Conservation (phyloP, 1,140 invertebrate species). For the Pogonomyrmex barbatus region DNA sequence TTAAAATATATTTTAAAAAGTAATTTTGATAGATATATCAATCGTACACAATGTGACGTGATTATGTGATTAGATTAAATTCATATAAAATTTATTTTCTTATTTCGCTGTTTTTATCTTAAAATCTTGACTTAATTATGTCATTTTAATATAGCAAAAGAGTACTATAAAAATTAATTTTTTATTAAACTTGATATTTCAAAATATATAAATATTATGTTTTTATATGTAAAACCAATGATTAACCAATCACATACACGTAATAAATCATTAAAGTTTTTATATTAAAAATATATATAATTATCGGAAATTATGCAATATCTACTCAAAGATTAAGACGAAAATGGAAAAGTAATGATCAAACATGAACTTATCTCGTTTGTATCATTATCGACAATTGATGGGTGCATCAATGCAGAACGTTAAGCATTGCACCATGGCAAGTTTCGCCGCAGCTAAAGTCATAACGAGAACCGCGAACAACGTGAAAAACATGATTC, state of each 20-base stretch:
- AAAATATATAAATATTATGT: background rate
- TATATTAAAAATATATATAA: background rate
- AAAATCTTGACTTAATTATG: background rate
- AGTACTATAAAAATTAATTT: background rate
- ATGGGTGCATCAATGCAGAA: constrained; percentile 49
- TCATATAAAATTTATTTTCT: background rate
- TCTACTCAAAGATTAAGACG: background rate
- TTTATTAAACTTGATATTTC: background rate
- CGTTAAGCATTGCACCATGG: constrained; percentile 30
- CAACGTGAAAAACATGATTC: constrained; percentile 44
- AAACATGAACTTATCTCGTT: background rate
- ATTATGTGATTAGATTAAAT: background rate
- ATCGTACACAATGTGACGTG: background rate
- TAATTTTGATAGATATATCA: background rate
- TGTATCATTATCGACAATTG: constrained; percentile 41
- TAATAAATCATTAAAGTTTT: background rate
- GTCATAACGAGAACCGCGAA: constrained; percentile 45
- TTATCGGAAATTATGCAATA: background rate
- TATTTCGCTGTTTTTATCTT: background rate
- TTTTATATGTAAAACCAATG: background rate
- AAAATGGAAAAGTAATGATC: constrained; percentile 11
- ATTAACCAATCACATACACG: background rate
- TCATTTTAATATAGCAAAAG: background rate
- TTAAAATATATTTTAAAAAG: background rate
- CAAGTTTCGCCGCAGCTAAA: constrained; percentile 55